Evolutionary conservation across 2,113 vertebrate genomes (phyloP), one percentile per base, ranked within the genome.

Genomic region (Pelmatolapia mariae): DNA sequence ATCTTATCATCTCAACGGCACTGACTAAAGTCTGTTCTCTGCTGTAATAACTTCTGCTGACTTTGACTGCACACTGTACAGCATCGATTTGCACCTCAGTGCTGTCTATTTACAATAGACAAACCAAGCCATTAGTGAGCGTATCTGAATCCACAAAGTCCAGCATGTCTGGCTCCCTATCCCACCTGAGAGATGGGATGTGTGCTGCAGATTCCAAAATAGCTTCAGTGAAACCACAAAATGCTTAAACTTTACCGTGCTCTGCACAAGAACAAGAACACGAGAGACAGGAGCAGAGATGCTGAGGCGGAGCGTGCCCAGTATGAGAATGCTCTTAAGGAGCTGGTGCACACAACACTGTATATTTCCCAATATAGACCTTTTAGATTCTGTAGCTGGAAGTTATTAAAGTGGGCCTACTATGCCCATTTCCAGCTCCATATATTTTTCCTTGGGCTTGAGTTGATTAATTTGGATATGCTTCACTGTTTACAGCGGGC

Each of bases 361-460:
- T 40, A 40, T 43, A 38, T 71, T 78, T 78, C 43, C 16, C 45
- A 78, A 5, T 31, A 0, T 31, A 50, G 43, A 50, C 24, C 6
- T 78, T 19, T 50, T 50, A 76, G 43, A 29, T 31, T 50, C 43
- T 78, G 16, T 29, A 50, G 15, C 15, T 78, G 43, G 26, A 78
- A 78, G 71, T 78, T 76, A 19, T 76, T 76, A 31, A 19, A 47
- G 26, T 50, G 24, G 24, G 6, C 16, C 43, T 78, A 12, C 11
- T 50, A 31, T 31, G 18, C 26, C 26, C 16, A 31, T 78, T 50
- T 78, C 71, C 43, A 50, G 15, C 43, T 50, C 71, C 26, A 50
- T 0, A 50, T 50, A 8, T 31, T 31, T 76, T 31, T 50, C 0
- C 71, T 50, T 19, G 16, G 16, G 26, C 43, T 31, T 7, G 29